These are phyloP conservation scores for Pachyseris speciosa DNA, from an alignment of 64 coral and sea anemone species.

Conservation along the genomic window DNA sequence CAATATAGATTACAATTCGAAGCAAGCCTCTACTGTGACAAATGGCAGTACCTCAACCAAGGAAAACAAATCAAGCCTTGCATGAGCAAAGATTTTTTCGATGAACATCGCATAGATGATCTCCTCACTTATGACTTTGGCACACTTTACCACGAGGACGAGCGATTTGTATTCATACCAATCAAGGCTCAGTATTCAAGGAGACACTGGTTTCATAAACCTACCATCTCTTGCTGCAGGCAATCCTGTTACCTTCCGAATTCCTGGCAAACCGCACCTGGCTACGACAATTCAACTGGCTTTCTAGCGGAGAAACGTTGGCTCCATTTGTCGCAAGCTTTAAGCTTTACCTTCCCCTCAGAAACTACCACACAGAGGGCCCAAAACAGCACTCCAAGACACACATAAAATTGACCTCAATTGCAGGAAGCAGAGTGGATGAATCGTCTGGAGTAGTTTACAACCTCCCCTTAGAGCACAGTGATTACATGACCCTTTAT, in stretches of 20 bases:
- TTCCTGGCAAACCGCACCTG: conserved; percentile 36
- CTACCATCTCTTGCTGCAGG: conserved; percentile 43
- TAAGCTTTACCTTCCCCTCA: conserved; percentile 64
- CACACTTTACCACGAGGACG: neutral
- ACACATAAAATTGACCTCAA: neutral
- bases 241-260: conserved; percentile 30
- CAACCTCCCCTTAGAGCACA: conserved; percentile 30
- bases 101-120: neutral
- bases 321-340: conserved; percentile 60
- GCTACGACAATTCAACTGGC: conserved; percentile 55
- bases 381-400: neutral
- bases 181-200: conserved; percentile 14
- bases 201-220: conserved; percentile 45
- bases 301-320: conserved; percentile 13
- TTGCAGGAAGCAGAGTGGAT: neutral
- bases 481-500: conserved; percentile 23
- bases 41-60: conserved; percentile 34
- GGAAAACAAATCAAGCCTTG: conserved; percentile 13
- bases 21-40: conserved; percentile 52
- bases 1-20: conserved; percentile 42
- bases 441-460: conserved; percentile 2
- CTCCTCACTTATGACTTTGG: neutral
- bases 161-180: conserved; percentile 58
- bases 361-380: neutral
- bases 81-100: neutral